phyloP scores from a whole-genome alignment of 1,140 invertebrate species.

The Aphidius ervi region DNA sequence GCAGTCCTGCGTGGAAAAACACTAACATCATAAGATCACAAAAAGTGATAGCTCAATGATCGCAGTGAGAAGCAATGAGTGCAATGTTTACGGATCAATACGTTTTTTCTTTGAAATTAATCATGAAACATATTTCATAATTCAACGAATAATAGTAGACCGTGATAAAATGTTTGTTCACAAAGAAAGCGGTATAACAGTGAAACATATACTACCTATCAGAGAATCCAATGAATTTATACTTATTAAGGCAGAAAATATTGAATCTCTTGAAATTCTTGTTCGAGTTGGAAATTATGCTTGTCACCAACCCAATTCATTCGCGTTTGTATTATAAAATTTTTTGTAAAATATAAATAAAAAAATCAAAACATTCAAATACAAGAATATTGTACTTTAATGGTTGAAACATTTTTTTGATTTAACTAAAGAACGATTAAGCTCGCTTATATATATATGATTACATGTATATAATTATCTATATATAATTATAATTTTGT shows the following conservation, averaged over 20 bases:
- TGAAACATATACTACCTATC: slow-evolving; percentile 8
- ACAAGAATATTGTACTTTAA: too few relatives aligned
- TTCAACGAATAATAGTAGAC: not conserved
- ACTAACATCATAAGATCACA: slow-evolving; percentile 4
- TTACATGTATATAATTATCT: too few relatives aligned
- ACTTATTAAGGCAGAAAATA: slow-evolving; percentile 3
- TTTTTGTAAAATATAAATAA: slow-evolving; percentile 8
- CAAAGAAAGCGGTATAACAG: not conserved
- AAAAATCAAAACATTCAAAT: too few relatives aligned
- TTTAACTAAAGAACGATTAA: too few relatives aligned
- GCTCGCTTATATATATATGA: too few relatives aligned
- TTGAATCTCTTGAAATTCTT: not conserved
- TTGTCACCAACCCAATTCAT: slow-evolving; percentile 10
- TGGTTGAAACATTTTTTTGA: too few relatives aligned
- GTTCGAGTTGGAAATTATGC: not conserved
- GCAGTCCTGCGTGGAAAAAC: slow-evolving; percentile 1
- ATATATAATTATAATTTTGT: too few relatives aligned
- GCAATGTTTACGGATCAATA: slow-evolving; percentile 5
- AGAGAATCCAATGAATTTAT: not conserved
- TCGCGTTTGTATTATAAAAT: too few relatives aligned
- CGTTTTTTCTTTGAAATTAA: slow-evolving; percentile 11
- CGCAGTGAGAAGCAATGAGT: not conserved
- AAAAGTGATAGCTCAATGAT: slow-evolving; percentile 8
- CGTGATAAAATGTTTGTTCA: slow-evolving; percentile 10
- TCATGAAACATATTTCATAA: slow-evolving; percentile 3